These are phyloP conservation scores for Brachionus koreanus DNA, from an alignment of 1,140 invertebrate species.

Conservation along the genomic window DNA sequence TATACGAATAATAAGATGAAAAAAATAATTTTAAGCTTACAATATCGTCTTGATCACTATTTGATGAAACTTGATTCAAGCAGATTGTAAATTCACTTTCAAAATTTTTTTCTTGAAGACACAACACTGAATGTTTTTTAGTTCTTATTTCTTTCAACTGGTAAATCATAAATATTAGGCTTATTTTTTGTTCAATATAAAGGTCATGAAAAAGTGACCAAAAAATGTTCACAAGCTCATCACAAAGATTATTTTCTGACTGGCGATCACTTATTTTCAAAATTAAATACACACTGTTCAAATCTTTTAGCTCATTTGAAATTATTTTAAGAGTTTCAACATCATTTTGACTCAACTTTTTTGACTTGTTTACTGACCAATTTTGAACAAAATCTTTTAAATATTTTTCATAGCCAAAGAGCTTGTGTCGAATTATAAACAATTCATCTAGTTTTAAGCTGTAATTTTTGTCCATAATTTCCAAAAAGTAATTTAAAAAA, in stretches of 20 bases:
- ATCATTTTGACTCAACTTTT: neutral
- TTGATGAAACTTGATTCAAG: neutral
- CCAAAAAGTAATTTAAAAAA: neutral
- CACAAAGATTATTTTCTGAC: neutral
- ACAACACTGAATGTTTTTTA: neutral
- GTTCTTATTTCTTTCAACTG: neutral
- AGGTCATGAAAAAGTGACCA: neutral
- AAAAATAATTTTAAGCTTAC: too few species aligned
- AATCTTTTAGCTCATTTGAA: neutral
- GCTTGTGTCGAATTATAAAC: neutral
- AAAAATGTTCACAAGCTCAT: neutral
- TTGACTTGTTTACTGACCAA: neutral
- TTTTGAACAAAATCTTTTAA: neutral
- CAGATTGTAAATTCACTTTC: neutral
- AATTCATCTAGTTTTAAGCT: neutral
- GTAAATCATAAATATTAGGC: constrained; percentile 1
- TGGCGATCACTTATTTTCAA: neutral
- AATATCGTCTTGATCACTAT: neutral
- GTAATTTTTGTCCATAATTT: neutral
- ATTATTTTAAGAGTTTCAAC: neutral
- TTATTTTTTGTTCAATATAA: neutral
- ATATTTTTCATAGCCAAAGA: neutral
- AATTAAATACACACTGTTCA: neutral
- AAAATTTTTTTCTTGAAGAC: neutral
- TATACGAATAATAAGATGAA: too few species aligned